Base-by-base conservation (phyloP, 1,140 invertebrate species). In the Ostrea edulis region DNA sequence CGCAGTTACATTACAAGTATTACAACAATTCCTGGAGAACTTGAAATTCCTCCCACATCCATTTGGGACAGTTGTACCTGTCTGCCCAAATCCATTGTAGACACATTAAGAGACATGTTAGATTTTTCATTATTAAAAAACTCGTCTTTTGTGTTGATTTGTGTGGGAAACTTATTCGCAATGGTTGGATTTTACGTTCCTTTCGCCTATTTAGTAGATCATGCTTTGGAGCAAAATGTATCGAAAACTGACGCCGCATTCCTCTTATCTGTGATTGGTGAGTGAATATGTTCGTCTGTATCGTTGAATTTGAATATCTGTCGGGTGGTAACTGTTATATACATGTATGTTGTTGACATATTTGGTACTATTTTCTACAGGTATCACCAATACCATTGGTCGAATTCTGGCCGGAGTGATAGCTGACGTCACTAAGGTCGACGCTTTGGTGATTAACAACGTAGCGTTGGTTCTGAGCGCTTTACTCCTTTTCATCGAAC, bases 131-230 rank as follows among this genome's bases (percentile, higher is more conserved):
- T 99, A 52, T 95, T 99, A 52, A 97, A 82, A 52, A 92, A 94
- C 85, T 55, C 88, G 20, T 89, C 91, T 11, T 94, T 94, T 86
- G 89, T 93, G 81, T 87, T 94, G 54, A 98, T 99, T 90, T 98
- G 98, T 86, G 96, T 99, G 17, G 98, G 98, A 87, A 99, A 99
- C 94, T 96, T 99, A 0, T 98, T 99, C 93, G 98, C 98, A 89
- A 97, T 98, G 97, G 97, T 98, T 82, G 98, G 98, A 65, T 96
- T 99, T 77, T 99, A 99, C 95, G 97, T 99, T 71, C 98, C 98
- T 53, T 99, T 99, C 94, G 97, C 99, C 2, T 99, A 98, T 94
- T 95, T 99, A 35, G 97, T 98, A 8, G 97, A 98, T 93, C 97
- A 97, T 90, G 98, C 98, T 7, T 95, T 96, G 55, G 93, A 97